Percentiles rank a stretch among this genome's conserved stretches.
Evolutionary conservation across 2,113 vertebrate species (phyloP).

Genomic region (Pseudorhombus dupliciocellatus): DNA sequence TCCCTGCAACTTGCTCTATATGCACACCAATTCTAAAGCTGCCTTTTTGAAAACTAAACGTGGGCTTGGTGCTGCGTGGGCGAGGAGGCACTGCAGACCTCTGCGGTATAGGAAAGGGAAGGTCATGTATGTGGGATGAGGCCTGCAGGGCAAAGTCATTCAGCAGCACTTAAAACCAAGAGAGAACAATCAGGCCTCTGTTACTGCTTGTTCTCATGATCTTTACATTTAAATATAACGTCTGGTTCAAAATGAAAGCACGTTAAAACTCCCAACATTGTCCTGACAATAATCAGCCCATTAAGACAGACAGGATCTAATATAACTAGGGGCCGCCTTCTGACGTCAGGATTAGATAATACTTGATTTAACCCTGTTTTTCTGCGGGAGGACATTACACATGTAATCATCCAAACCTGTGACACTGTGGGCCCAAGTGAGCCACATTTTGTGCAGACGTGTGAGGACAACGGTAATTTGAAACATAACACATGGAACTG

Average conservation of each 20-base stretch:
- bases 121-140: conserved; percentile 69
- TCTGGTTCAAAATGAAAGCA: background rate
- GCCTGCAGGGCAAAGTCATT: conserved; percentile 56
- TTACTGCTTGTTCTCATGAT: background rate
- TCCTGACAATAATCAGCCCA: no score
- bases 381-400: background rate
- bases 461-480: no score
- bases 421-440: no score
- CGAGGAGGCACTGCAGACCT: conserved; percentile 45
- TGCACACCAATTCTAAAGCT: conserved; percentile 13
- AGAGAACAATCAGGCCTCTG: background rate
- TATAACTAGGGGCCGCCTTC: background rate
- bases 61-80: conserved; percentile 61
- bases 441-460: no score
- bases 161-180: conserved; percentile 26
- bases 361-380: background rate
- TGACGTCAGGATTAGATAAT: background rate
- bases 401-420: no score
- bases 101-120: conserved; percentile 37
- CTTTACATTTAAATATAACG: background rate
- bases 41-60: conserved; percentile 40
- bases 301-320: background rate
- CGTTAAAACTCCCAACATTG: background rate
- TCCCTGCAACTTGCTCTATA: conserved; percentile 9
- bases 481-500: no score